Base-by-base conservation (phyloP, 2,888 invertebrate genomes). In the Hybos culiciformis region DNA sequence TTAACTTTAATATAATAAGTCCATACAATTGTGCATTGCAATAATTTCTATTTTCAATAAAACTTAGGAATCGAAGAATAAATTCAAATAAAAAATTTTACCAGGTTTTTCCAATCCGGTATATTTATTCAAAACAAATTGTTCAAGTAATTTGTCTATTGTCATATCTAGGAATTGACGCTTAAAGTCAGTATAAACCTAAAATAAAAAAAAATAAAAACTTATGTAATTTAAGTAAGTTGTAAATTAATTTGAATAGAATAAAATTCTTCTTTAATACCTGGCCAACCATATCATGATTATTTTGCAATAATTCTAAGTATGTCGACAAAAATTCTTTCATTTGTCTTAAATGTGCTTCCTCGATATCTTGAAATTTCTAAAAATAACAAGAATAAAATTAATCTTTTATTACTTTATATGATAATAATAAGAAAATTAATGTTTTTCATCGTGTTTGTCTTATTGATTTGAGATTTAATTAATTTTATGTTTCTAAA, bases 321-420 rank as follows among this genome's bases (percentile, higher is more conserved):
- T 92, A 94, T 5, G 79, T 80, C 56, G 84, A 85, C 32, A 94
- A 74, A 73, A 94, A 94, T 56, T 91, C 87, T 61, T 91, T 91
- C 92, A 96, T 93, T 63, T 91, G 90, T 53, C 81, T 81, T 52
- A 94, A 69, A 68, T 94, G 93, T 44, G 83, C 79, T 59, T 91
- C 88, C 67, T 96, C 94, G 18, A 93, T 80, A 66, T 88, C 90
- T 74, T 96, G 94, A 62, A 94, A 96, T 62, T 87, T 83, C 77
- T 79, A 51, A 5, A 56, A 56, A 53, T 37, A 21, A n/a, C 17
- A 37, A 29, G 14, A 18, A 33, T 29, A 21, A 9, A n/a, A n/a
- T n/a, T n/a, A n/a, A n/a, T n/a, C n/a, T n/a, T n/a, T n/a, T 34
- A n/a, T 12, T 19, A 17, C 15, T 15, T 33, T 15, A 39, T 15